A percentile compares a stretch with the other conserved stretches of the same genome.
Conservation (phyloP, 2,888 invertebrate species). For the Proisotoma minuta region DNA sequence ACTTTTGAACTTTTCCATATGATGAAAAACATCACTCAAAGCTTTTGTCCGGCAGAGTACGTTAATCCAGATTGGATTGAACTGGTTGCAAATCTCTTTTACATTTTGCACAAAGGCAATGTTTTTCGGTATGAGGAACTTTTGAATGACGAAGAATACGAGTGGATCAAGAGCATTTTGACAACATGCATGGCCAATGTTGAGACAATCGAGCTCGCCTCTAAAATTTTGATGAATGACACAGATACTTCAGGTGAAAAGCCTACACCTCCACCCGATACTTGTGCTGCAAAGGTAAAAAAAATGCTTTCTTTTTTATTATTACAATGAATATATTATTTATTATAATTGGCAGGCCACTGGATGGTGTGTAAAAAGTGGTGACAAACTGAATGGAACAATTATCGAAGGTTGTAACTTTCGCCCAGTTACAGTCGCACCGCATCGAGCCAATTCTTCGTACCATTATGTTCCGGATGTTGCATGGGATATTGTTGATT, state of each 20-base stretch:
- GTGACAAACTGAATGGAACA: constrained; percentile 9
- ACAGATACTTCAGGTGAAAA: not conserved
- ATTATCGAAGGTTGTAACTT: constrained; percentile 18
- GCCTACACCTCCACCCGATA: not conserved
- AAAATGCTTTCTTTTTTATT: not conserved
- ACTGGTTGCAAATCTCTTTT: constrained; percentile 31
- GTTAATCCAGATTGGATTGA: constrained; percentile 33
- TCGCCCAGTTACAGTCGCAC: constrained; percentile 12
- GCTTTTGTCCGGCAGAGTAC: constrained; percentile 30
- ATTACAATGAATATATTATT: not conserved
- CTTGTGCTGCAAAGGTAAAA: not conserved
- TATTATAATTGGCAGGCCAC: constrained; percentile 18
- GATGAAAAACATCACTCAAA: constrained; percentile 33
- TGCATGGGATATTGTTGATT: constrained; percentile 42
- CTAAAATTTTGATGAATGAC: not conserved
- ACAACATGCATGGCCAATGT: constrained; percentile 16
- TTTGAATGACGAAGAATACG: constrained; percentile 25
- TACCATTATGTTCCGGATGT: constrained; percentile 41
- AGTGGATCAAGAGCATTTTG: constrained; percentile 39
- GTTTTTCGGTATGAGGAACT: constrained; percentile 34
- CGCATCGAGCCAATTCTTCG: constrained; percentile 22
- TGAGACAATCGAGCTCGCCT: not conserved
- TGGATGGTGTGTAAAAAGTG: constrained; percentile 26
- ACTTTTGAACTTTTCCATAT: constrained; percentile 34
- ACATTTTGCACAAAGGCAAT: constrained; percentile 37